Evolutionary conservation across 2,113 vertebrate species (phyloP).

Genomic region (Panthera uncia): DNA sequence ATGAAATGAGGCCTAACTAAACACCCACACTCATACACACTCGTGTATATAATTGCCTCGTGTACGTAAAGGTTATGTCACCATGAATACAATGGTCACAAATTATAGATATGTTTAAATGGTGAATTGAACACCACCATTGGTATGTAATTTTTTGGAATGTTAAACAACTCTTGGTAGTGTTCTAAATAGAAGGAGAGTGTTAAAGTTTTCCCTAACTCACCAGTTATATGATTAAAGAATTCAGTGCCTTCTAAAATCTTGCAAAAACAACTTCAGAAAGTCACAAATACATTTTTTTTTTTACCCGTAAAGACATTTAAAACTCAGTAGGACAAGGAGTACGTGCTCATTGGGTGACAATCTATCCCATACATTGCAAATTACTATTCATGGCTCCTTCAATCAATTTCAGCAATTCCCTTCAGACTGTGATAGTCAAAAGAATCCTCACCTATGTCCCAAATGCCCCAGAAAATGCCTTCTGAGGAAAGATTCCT

Average conservation of each 20-base stretch:
- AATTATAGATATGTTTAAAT: background rate
- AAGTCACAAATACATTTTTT: background rate
- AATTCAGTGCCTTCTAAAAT: background rate
- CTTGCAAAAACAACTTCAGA: background rate
- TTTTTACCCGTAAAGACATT: background rate
- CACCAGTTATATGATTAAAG: background rate
- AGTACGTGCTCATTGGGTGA: background rate
- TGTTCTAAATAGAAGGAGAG: background rate
- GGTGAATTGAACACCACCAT: background rate
- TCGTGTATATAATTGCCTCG: background rate
- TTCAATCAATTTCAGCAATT: background rate
- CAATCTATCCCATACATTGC: background rate
- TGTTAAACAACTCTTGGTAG: background rate
- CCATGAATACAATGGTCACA: background rate
- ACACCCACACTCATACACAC: background rate
- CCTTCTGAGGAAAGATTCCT: background rate
- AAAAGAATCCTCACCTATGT: background rate
- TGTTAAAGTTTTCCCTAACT: background rate
- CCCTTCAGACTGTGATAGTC: background rate
- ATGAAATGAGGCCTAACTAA: background rate
- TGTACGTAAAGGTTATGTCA: background rate
- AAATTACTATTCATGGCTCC: background rate
- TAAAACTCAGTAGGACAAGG: background rate
- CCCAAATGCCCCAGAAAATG: background rate
- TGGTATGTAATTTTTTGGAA: background rate